Evolutionary conservation across 2,888 invertebrate genomes (phyloP).

Genomic region (Argyresthia goedartella): DNA sequence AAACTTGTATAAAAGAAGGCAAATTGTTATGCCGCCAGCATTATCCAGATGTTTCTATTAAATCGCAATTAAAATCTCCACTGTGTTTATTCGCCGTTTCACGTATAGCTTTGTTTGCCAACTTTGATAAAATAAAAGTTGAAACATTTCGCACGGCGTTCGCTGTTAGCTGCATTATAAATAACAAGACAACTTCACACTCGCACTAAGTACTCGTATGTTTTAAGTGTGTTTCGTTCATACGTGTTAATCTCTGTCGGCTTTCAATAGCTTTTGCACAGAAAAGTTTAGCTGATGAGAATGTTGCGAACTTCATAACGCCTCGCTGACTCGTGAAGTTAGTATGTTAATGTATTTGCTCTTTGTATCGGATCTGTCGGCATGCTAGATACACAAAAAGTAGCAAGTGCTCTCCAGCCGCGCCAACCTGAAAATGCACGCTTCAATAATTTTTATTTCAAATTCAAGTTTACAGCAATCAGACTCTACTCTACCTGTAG

Average conservation of each 20-base stretch:
- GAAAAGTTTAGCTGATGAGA: constrained; percentile 57
- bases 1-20: too few species aligned
- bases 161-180: constrained; percentile 27
- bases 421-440: neutral
- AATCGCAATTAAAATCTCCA: too few species aligned
- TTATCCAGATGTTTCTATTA: too few species aligned
- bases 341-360: constrained; percentile 64
- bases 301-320: constrained; percentile 57
- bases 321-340: constrained; percentile 34
- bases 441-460: neutral
- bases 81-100: too few species aligned
- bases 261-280: constrained; percentile 65
- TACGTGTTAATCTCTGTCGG: constrained; percentile 58
- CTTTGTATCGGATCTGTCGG: constrained; percentile 50
- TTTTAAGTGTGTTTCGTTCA: constrained; percentile 45
- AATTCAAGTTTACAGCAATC: too few species aligned
- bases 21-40: too few species aligned
- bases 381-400: constrained; percentile 28
- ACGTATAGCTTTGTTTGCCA: too few species aligned
- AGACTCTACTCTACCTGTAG: too few species aligned
- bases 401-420: neutral
- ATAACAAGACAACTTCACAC: constrained; percentile 56
- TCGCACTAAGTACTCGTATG: constrained; percentile 43
- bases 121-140: too few species aligned
- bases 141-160: neutral